These are phyloP conservation scores for Melangyna quadrimaculata DNA, from an alignment of 2,888 invertebrate genomes.

Conservation along the genomic window DNA sequence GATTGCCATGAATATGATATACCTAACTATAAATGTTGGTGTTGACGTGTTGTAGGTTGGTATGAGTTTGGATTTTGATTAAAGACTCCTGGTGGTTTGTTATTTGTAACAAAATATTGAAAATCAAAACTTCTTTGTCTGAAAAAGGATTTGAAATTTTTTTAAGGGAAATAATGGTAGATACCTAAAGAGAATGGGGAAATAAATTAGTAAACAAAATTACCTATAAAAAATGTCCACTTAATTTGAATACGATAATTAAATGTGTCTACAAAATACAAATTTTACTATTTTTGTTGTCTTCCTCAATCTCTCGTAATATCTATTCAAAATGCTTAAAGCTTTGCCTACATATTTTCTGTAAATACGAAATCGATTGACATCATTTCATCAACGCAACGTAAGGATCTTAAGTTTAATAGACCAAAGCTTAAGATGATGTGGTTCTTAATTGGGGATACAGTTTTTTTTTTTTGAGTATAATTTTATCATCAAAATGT, in stretches of 20 bases:
- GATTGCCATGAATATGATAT: conserved; percentile 42
- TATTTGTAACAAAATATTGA: conserved; percentile 28
- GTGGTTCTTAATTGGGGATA: conserved; percentile 31
- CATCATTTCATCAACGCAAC: conserved; percentile 40
- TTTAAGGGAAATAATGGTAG: not conserved
- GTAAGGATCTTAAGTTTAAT: conserved; percentile 57
- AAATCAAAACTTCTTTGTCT: conserved; percentile 14
- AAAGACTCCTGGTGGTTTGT: conserved; percentile 4
- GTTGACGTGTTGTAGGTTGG: not conserved
- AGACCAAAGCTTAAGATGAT: conserved; percentile 54
- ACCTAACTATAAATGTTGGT: not conserved
- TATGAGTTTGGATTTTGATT: conserved; percentile 26
- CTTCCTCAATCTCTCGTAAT: not conserved
- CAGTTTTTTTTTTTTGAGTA: conserved; percentile 18
- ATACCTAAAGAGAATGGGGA: not conserved
- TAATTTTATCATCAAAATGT: not conserved
- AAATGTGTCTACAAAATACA: not conserved
- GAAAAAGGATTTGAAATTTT: not conserved
- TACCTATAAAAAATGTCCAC: conserved; percentile 38
- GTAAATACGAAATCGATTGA: conserved; percentile 54
- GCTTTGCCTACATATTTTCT: too few relatives aligned
- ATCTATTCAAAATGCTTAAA: not conserved
- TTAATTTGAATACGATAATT: not conserved
- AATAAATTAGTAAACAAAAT: not conserved
- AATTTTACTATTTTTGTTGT: not conserved